Conservation (phyloP, 2,888 invertebrate species). For the Drosophila monieri region DNA sequence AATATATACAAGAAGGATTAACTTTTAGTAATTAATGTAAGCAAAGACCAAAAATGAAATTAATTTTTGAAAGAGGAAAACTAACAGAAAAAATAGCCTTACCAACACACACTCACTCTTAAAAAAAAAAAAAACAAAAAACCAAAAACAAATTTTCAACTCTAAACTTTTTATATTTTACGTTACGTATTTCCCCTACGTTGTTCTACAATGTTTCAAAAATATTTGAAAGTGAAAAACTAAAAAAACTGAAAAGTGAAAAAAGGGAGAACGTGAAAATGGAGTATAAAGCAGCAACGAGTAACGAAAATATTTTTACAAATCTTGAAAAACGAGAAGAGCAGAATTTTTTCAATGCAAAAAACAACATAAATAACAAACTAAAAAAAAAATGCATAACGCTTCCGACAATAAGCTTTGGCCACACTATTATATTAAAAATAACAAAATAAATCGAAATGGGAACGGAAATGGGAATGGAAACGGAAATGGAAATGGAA, state of each 20-base stretch:
- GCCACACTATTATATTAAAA: constrained; percentile 74
- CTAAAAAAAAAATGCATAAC: constrained; percentile 74
- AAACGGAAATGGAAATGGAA: constrained; percentile 23
- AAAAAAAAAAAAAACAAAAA: neutral
- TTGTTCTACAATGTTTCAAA: constrained; percentile 10
- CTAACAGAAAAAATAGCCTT: constrained; percentile 29
- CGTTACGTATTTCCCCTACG: constrained; percentile 8
- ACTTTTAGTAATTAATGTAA: constrained; percentile 60
- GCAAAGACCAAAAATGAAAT: constrained; percentile 63
- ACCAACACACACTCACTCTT: constrained; percentile 4
- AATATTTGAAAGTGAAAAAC: constrained; percentile 19
- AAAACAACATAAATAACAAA: constrained; percentile 25
- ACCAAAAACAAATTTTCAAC: constrained; percentile 5
- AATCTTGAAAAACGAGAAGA: constrained; percentile 29
- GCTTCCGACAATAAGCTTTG: constrained; percentile 84
- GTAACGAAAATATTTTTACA: constrained; percentile 31
- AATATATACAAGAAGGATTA: constrained; percentile 37
- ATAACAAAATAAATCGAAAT: constrained; percentile 20
- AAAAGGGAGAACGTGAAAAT: neutral
- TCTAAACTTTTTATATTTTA: constrained; percentile 14
- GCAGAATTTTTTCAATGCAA: constrained; percentile 3
- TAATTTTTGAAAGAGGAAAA: constrained; percentile 34
- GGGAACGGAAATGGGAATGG: constrained; percentile 17
- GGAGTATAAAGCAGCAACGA: constrained; percentile 13
- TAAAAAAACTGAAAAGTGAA: neutral